These are phyloP conservation scores for Cephus pygmeus DNA, from an alignment of 2,888 invertebrate genomes.

Conservation along the genomic window DNA sequence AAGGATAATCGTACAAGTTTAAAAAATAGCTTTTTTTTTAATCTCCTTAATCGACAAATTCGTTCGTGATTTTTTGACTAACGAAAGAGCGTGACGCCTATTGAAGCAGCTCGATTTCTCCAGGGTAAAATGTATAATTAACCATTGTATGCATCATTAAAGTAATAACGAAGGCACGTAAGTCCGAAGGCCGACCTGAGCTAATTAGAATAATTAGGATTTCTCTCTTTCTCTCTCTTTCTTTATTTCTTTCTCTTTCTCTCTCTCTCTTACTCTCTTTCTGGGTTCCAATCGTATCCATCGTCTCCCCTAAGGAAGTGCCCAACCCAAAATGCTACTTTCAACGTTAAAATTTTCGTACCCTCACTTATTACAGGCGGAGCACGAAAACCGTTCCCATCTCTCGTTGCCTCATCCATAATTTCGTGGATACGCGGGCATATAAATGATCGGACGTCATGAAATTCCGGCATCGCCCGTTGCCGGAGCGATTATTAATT, in stretches of 20 bases:
- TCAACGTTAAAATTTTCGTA: background rate
- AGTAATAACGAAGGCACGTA: slow-evolving; percentile 33
- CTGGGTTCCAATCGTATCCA: background rate
- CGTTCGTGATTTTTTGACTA: slow-evolving; percentile 10
- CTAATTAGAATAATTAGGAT: slow-evolving; percentile 1
- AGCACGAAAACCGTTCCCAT: background rate
- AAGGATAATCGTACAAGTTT: background rate
- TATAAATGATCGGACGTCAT: slow-evolving; percentile 1
- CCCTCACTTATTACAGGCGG: background rate
- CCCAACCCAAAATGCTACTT: background rate
- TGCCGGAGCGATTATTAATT: slow-evolving; percentile 7
- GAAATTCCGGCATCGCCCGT: slow-evolving; percentile 5
- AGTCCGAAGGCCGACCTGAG: slow-evolving; percentile 27
- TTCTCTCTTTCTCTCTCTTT: background rate
- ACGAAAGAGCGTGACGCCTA: slow-evolving; percentile 28
- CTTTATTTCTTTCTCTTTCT: background rate
- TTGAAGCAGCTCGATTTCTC: slow-evolving; percentile 6
- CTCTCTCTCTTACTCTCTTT: background rate
- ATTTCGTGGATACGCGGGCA: background rate
- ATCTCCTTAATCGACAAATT: slow-evolving; percentile 5
- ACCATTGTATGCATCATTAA: slow-evolving; percentile 45
- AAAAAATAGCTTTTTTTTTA: background rate
- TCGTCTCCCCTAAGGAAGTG: background rate
- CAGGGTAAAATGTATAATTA: slow-evolving; percentile 42
- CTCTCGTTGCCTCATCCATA: background rate